Evolutionary conservation across 2,888 invertebrate species (phyloP).

Genomic region (Lissocephala sabroskyi): DNA sequence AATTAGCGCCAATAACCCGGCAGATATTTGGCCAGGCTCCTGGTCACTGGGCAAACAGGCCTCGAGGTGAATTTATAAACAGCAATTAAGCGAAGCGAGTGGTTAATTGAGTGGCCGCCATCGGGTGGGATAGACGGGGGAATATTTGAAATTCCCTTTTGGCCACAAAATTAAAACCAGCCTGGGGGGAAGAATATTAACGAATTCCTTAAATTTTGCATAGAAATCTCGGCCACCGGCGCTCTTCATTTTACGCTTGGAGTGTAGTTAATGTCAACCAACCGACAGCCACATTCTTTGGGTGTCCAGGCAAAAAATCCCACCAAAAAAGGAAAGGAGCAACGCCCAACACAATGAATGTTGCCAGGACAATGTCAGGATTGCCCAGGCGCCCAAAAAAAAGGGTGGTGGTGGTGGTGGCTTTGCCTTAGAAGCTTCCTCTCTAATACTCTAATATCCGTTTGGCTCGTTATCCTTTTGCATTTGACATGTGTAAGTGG

Average conservation of each 20-base stretch:
- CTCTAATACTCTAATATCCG: conserved; percentile 62
- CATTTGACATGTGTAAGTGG: conserved; percentile 64
- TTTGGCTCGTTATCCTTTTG: conserved; percentile 61
- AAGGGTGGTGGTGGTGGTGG: no score
- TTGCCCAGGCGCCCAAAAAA: no score
- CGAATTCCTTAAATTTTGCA: conserved; percentile 10
- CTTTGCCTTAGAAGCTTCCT: no score
- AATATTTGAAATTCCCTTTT: no score
- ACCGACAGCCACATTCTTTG: no score
- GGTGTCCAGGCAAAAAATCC: no score
- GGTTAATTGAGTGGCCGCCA: conserved; percentile 32
- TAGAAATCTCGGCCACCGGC: neutral
- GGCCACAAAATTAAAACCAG: no score
- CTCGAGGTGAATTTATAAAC: conserved; percentile 30
- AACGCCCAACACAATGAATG: conserved; percentile 11
- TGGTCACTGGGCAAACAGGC: no score
- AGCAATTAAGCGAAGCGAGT: conserved; percentile 37
- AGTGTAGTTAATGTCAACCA: conserved; percentile 32
- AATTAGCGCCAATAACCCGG: conserved; percentile 5
- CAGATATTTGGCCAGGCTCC: no score
- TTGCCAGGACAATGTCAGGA: no score
- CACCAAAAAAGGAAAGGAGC: conserved; percentile 7
- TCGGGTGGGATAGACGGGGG: no score
- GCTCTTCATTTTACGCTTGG: conserved; percentile 27
- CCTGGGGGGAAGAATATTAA: no score